These are phyloP conservation scores for Monopis laevigella DNA, from an alignment of 2,888 invertebrate genomes.

Conservation along the genomic window DNA sequence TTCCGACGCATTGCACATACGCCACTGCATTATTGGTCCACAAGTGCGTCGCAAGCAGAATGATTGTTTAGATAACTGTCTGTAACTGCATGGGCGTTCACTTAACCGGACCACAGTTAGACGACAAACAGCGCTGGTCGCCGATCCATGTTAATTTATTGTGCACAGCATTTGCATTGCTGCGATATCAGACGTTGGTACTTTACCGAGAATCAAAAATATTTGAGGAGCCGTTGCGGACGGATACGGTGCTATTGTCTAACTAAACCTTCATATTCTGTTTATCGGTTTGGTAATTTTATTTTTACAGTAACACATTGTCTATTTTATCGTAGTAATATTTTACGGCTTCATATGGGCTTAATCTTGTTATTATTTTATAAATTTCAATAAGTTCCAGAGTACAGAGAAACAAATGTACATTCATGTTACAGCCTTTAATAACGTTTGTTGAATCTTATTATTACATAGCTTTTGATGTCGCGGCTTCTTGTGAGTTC, in stretches of 20 bases:
- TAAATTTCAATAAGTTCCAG: no score
- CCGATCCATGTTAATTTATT: slow-evolving; percentile 59
- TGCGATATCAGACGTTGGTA: slow-evolving; percentile 33
- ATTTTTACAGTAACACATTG: no score
- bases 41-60: slow-evolving; percentile 36
- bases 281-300: no score
- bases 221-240: no score
- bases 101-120: slow-evolving; percentile 56
- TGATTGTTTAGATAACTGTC: slow-evolving; percentile 60
- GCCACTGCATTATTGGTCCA: slow-evolving; percentile 38
- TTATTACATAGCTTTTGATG: slow-evolving; percentile 18
- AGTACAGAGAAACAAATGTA: background rate
- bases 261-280: no score
- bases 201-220: no score
- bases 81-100: slow-evolving; percentile 39
- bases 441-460: slow-evolving; percentile 6
- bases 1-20: slow-evolving; percentile 10
- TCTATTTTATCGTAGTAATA: no score
- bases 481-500: slow-evolving; percentile 22
- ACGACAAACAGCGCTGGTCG: slow-evolving; percentile 42
- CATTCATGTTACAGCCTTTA: background rate
- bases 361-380: no score
- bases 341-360: no score
- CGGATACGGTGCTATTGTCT: no score
- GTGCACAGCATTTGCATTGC: slow-evolving; percentile 44